Base-by-base conservation (phyloP, 2,113 vertebrate genomes). In the Cottus gobio region DNA sequence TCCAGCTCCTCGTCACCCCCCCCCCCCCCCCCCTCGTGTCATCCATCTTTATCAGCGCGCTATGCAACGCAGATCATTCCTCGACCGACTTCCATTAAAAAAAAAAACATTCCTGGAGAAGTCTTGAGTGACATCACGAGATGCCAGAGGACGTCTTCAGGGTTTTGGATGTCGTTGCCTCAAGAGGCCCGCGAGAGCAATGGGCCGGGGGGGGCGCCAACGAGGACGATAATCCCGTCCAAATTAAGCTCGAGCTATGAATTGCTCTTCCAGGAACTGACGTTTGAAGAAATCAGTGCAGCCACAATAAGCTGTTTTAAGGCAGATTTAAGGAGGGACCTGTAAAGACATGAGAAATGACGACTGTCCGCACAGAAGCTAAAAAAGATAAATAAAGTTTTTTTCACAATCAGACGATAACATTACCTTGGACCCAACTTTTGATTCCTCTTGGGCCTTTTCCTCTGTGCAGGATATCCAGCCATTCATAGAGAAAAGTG, bases 1-100 rank as follows among this genome's bases (percentile, higher is more conserved):
- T 85, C 87, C 87, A 83, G 39, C 76, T 79, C 78, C 83, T 87
- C 83, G 64, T 87, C 91, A 83, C 48, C 90, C 36, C 71, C 71
- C 79, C 37, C 74, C 73, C 31, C 6, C 34, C 34, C 34, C 34
- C 2, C 6, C 79, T 31, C 3, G 52, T 67, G 73, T 84, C 90
- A 91, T 94, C 83, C 8, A 75, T 93, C 89, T 92, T 87, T 82
- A 87, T 87, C 87, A 80, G 73, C 2, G 39, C 3, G 46, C 85
- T 48, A 61, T 54, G 79, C 83, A 89, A 84, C 58, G 7, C 22
- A 34, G 58, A 60, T n/a, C 75, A 63, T 75, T 81, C 82, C 71
- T 77, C 5, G 71, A 2, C 39, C 0, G 57, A 76, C 78, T 57
- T 81, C 71, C 66, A 69, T 50, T 80, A 5, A 68, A 52, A 58